Conservation (phyloP, 2,888 invertebrate species). For the Sesia apiformis region DNA sequence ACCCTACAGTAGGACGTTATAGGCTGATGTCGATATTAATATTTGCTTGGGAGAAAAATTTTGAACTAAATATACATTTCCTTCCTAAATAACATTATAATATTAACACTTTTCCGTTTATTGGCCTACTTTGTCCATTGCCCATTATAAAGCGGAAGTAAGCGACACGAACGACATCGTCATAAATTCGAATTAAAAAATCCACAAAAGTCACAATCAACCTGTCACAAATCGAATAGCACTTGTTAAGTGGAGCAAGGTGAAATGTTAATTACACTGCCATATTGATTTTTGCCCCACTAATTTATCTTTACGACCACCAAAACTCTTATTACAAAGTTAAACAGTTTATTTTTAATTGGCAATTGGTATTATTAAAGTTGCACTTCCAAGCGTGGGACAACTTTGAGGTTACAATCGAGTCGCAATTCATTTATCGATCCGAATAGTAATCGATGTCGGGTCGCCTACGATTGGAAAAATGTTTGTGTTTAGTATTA, state of each 20-base stretch:
- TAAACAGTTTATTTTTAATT: not conserved
- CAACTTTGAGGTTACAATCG: slow-evolving; percentile 53
- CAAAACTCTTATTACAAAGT: not conserved
- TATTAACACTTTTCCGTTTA: too few species aligned
- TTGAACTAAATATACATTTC: too few species aligned
- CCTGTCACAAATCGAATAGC: slow-evolving; percentile 5
- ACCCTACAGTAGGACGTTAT: too few species aligned
- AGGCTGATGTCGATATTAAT: too few species aligned
- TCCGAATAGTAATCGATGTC: not conserved
- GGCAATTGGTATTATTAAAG: not conserved
- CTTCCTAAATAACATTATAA: too few species aligned
- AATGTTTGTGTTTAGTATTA: not conserved
- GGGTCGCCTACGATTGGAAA: not conserved
- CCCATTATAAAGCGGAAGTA: too few species aligned
- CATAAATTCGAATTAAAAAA: not conserved
- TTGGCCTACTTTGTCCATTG: too few species aligned
- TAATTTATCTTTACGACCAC: slow-evolving; percentile 9
- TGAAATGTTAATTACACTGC: slow-evolving; percentile 48
- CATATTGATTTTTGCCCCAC: slow-evolving; percentile 30
- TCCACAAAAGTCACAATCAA: not conserved
- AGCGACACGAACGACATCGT: too few species aligned
- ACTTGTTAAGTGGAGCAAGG: slow-evolving; percentile 54
- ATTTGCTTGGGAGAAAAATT: too few species aligned
- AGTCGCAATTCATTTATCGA: slow-evolving; percentile 28
- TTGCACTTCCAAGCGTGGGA: slow-evolving; percentile 36